phyloP scores from a whole-genome alignment of 2,888 invertebrate species.

The Neoscelio sp. region DNA sequence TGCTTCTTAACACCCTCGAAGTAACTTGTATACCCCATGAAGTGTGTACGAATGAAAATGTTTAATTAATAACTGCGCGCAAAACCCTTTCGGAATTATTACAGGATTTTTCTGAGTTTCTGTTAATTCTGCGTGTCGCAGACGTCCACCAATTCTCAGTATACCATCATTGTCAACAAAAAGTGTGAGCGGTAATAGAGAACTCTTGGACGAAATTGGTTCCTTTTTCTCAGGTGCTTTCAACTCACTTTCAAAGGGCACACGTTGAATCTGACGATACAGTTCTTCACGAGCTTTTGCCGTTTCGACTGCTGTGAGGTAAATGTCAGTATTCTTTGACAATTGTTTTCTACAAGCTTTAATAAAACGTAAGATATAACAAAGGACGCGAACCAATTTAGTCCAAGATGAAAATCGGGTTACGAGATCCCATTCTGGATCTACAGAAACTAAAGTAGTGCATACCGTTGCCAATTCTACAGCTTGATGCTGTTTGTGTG shows the following conservation, averaged over 20 bases:
- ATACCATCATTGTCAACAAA: background rate
- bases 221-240: background rate
- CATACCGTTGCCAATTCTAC: too few relatives aligned
- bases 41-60: background rate
- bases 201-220: background rate
- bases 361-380: conserved; percentile 4
- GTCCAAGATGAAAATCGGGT: conserved; percentile 14
- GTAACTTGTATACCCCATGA: background rate
- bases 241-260: background rate
- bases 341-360: conserved; percentile 3
- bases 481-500: background rate
- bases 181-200: background rate
- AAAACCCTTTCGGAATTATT: background rate
- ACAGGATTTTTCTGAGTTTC: background rate
- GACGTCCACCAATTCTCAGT: background rate
- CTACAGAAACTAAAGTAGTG: too few relatives aligned
- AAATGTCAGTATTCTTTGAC: too few relatives aligned
- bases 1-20: too few relatives aligned
- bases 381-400: background rate
- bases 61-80: background rate
- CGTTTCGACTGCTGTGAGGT: background rate
- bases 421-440: too few relatives aligned
- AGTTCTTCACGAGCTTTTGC: background rate
- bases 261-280: background rate
- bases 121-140: background rate